These are phyloP conservation scores for Fregetta grallaria DNA, from an alignment of 2,113 vertebrate species.

Conservation along the genomic window DNA sequence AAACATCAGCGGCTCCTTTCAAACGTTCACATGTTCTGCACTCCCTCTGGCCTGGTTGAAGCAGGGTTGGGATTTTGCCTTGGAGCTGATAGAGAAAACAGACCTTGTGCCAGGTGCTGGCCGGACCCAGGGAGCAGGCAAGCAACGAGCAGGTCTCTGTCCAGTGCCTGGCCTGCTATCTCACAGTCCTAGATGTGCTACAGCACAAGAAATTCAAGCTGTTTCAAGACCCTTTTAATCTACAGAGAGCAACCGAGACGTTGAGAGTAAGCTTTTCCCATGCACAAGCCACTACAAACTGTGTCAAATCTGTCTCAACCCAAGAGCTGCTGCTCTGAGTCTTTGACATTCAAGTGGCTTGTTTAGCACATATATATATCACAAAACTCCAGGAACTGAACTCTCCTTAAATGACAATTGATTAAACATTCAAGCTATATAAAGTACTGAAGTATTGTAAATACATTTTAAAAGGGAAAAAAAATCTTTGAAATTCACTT, in stretches of 20 bases:
- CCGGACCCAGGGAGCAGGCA: background rate
- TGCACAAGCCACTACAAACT: background rate
- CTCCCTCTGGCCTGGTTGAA: background rate
- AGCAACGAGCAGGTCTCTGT: background rate
- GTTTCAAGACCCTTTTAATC: background rate
- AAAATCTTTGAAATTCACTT: slow-evolving; percentile 43
- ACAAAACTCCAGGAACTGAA: slow-evolving; percentile 25
- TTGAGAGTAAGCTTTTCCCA: background rate
- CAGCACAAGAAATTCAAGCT: background rate
- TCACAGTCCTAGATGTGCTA: background rate
- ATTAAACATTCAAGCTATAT: slow-evolving; percentile 54
- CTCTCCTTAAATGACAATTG: slow-evolving; percentile 38
- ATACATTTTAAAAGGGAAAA: slow-evolving; percentile 26
- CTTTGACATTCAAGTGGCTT: slow-evolving; percentile 30
- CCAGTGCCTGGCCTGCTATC: background rate
- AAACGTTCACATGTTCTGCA: background rate
- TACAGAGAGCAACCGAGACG: background rate
- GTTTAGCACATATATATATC: slow-evolving; percentile 31
- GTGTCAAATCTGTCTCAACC: background rate
- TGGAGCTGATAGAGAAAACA: background rate
- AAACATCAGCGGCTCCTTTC: slow-evolving; percentile 2
- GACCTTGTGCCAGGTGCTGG: background rate
- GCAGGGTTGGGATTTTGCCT: background rate
- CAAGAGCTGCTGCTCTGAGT: background rate
- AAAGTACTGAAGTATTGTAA: slow-evolving; percentile 47